These are phyloP conservation scores for Embidobia sp. DNA, from an alignment of 2,888 invertebrate genomes.

Conservation along the genomic window DNA sequence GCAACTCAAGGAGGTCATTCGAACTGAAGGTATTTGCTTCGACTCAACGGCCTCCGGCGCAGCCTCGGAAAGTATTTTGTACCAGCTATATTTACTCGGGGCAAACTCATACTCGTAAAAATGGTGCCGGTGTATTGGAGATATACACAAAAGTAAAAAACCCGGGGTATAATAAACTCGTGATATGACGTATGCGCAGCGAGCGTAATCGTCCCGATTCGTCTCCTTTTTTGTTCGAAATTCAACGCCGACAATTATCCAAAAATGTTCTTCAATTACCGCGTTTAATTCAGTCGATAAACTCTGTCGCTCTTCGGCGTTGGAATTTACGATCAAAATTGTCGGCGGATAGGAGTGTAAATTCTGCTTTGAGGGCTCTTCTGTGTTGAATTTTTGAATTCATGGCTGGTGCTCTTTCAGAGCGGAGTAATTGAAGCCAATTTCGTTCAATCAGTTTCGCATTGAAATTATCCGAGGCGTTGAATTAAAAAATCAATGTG, in stretches of 20 bases:
- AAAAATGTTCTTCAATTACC: constrained; percentile 45
- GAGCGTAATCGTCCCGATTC: constrained; percentile 35
- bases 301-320: neutral
- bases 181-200: constrained; percentile 32
- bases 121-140: constrained; percentile 36
- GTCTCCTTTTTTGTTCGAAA: constrained; percentile 29
- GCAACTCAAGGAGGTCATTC: constrained; percentile 56
- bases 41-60: constrained; percentile 73
- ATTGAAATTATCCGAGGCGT: too few relatives aligned
- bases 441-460: too few relatives aligned
- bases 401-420: too few relatives aligned
- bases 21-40: constrained; percentile 68
- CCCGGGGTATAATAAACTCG: constrained; percentile 42
- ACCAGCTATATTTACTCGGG: constrained; percentile 74
- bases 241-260: constrained; percentile 36
- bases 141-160: constrained; percentile 50
- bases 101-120: constrained; percentile 70
- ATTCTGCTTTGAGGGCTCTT: too few relatives aligned
- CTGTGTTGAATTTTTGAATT: too few relatives aligned
- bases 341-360: too few relatives aligned
- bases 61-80: constrained; percentile 77
- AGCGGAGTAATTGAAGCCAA: too few relatives aligned
- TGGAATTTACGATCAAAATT: constrained; percentile 1
- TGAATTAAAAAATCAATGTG: too few relatives aligned
- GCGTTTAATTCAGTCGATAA: neutral